Percentiles rank a stretch among this genome's conserved stretches.
Evolutionary conservation across 2,797 vertebrate genomes (phyloP).

Genomic region (Salarias fasciatus): DNA sequence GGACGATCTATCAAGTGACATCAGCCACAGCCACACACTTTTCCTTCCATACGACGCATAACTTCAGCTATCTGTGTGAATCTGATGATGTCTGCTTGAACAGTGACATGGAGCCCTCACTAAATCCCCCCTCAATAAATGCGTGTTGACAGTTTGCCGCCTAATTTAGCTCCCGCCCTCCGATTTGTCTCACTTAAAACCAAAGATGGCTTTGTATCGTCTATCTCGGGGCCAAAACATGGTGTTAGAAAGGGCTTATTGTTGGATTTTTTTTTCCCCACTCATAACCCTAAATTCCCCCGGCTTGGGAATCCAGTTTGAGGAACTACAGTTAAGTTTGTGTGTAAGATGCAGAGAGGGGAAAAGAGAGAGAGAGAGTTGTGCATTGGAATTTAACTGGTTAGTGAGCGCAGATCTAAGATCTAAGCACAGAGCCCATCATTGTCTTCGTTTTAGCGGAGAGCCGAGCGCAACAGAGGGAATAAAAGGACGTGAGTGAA

Average conservation of each 20-base stretch:
- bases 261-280: slow-evolving; percentile 62
- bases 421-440: slow-evolving; percentile 70
- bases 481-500: slow-evolving; percentile 28
- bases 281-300: slow-evolving; percentile 46
- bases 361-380: slow-evolving; percentile 24
- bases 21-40: neutral
- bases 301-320: slow-evolving; percentile 40
- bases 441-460: slow-evolving; percentile 69
- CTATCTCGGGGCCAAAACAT: slow-evolving; percentile 40
- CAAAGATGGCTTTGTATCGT: slow-evolving; percentile 52
- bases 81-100: neutral
- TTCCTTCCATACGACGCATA: too few relatives aligned
- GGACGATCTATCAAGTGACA: slow-evolving; percentile 1
- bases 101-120: slow-evolving; percentile 4
- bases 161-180: slow-evolving; percentile 37
- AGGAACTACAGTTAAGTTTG: slow-evolving; percentile 41
- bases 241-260: slow-evolving; percentile 73
- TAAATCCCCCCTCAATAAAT: slow-evolving; percentile 4
- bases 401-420: slow-evolving; percentile 39
- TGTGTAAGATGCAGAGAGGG: slow-evolving; percentile 16
- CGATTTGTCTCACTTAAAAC: slow-evolving; percentile 54
- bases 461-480: slow-evolving; percentile 23
- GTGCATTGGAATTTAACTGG: slow-evolving; percentile 42
- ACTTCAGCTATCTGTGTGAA: neutral
- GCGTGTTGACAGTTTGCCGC: slow-evolving; percentile 12